Evolutionary conservation across 2,888 invertebrate species (phyloP).

Genomic region (Rotaria macrura): DNA sequence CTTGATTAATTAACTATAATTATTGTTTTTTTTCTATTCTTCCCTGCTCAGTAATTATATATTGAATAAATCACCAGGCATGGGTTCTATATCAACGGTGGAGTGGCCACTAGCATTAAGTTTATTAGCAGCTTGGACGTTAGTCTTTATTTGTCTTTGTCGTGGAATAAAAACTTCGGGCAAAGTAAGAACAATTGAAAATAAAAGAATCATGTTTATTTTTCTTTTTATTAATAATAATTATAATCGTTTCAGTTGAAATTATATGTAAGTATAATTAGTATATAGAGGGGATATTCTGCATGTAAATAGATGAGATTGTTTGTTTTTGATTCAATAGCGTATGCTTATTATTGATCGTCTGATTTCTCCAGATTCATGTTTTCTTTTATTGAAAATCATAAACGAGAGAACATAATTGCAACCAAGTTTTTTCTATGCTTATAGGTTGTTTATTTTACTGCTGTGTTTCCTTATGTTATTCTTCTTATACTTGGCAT

Average conservation of each 20-base stretch:
- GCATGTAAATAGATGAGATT: not conserved
- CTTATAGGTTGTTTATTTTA: conserved; percentile 32
- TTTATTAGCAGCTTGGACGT: conserved; percentile 25
- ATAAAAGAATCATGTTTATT: not conserved
- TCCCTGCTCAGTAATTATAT: conserved; percentile 31
- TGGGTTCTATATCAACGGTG: conserved; percentile 25
- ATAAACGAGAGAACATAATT: not conserved
- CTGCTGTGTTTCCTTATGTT: conserved; percentile 31
- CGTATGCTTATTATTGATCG: not conserved
- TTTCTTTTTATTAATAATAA: not conserved
- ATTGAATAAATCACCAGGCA: conserved; percentile 24
- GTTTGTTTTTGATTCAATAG: not conserved
- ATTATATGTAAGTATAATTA: not conserved
- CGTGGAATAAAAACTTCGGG: conserved; percentile 26
- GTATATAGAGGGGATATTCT: not conserved
- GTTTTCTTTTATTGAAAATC: not conserved
- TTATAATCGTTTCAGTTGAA: not conserved
- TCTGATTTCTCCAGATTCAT: not conserved
- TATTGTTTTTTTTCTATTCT: not conserved
- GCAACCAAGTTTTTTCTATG: not conserved
- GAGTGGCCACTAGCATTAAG: conserved; percentile 31
- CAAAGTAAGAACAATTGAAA: conserved; percentile 14
- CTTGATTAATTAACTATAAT: not conserved
- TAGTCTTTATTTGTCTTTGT: conserved; percentile 28
- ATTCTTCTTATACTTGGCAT: conserved; percentile 31